phyloP scores from a whole-genome alignment of 2,113 vertebrate species.

The Morone chrysops region DNA sequence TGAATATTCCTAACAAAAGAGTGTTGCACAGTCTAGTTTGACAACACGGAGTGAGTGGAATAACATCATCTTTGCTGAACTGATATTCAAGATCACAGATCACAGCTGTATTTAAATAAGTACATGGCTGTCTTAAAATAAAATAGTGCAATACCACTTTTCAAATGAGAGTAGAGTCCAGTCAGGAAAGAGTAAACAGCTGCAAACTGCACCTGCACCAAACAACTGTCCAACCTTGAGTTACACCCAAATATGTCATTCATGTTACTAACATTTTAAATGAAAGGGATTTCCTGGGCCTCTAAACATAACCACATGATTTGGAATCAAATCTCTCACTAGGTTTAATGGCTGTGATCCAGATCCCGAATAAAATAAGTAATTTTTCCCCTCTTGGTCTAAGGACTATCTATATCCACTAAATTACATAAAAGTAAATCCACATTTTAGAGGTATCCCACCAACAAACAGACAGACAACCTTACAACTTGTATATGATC shows the following conservation, averaged over 20 bases:
- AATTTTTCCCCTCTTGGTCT: neutral
- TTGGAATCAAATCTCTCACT: constrained; percentile 6
- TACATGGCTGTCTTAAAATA: neutral
- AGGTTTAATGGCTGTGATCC: neutral
- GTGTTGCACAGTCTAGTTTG: neutral
- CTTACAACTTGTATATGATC: neutral
- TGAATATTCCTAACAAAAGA: neutral
- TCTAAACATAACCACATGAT: neutral
- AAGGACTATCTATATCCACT: neutral
- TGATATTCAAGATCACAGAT: constrained; percentile 16
- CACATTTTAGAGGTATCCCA: neutral
- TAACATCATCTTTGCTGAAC: constrained; percentile 13
- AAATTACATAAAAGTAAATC: neutral
- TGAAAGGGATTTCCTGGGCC: neutral
- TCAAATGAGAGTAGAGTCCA: neutral
- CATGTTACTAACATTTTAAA: neutral
- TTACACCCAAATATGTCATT: neutral
- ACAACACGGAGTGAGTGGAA: constrained; percentile 2
- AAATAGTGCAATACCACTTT: constrained; percentile 2
- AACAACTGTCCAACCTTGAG: neutral
- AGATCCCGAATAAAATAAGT: neutral
- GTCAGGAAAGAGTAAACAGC: constrained; percentile 9
- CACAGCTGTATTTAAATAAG: constrained; percentile 42
- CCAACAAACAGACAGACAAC: neutral
- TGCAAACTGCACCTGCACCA: constrained; percentile 16